Conservation (phyloP, 2,888 invertebrate genomes). For the Sturmia bella region DNA sequence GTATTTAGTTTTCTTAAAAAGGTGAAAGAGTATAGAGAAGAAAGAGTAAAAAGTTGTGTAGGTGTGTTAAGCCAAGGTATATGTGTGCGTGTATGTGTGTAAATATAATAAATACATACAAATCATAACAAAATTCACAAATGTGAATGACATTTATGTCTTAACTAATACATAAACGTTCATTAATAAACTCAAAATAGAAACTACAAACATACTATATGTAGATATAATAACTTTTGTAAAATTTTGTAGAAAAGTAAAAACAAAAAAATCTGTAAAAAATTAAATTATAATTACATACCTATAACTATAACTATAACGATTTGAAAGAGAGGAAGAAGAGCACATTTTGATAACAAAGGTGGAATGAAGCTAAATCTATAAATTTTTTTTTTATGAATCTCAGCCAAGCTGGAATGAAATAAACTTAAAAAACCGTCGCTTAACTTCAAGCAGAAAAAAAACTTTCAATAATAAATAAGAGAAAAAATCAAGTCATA, state of each 20-base stretch:
- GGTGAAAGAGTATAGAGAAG: slow-evolving; percentile 35
- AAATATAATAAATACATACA: slow-evolving; percentile 38
- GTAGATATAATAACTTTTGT: slow-evolving; percentile 17
- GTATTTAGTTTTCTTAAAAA: slow-evolving; percentile 26
- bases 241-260: slow-evolving; percentile 1
- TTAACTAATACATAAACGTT: slow-evolving; percentile 35
- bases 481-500: slow-evolving; percentile 43
- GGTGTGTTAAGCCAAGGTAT: slow-evolving; percentile 10
- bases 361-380: slow-evolving; percentile 3
- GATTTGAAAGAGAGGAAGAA: slow-evolving; percentile 35
- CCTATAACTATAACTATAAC: background rate
- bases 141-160: slow-evolving; percentile 64
- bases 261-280: background rate
- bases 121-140: slow-evolving; percentile 62
- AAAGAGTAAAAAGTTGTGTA: slow-evolving; percentile 23
- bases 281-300: too few species aligned
- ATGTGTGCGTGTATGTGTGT: slow-evolving; percentile 13
- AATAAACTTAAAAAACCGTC: background rate
- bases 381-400: background rate
- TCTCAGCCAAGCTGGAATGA: background rate
- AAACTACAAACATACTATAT: slow-evolving; percentile 36
- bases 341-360: slow-evolving; percentile 9
- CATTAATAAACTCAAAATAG: slow-evolving; percentile 41
- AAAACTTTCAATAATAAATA: slow-evolving; percentile 40
- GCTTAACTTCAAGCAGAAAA: slow-evolving; percentile 46